Evolutionary conservation across 2,888 invertebrate genomes (phyloP), one percentile per base, ranked within the genome.

Genomic region (Copidosoma aretas): DNA sequence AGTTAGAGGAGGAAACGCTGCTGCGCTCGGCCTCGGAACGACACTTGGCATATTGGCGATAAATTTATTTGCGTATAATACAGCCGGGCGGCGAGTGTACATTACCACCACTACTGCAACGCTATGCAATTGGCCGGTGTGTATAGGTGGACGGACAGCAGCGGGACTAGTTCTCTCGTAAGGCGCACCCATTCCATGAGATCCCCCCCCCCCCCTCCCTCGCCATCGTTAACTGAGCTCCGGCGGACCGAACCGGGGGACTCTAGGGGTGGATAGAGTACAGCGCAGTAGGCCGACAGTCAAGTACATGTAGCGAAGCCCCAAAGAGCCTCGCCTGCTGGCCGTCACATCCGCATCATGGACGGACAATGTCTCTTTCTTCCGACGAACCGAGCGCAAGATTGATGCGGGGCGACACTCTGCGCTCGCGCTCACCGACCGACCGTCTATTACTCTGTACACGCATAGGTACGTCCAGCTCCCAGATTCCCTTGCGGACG

Each of bases 381-480:
- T 59, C 59, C 63, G 51, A 19, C 43, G 63, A 53, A 60, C 56
- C 54, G 53, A 46, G 70, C 63, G 67, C 71, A 71, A 66, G 64
- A 73, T 73, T 75, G 73, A 76, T 75, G 71, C 73, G 73, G 74
- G 70, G 70, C 75, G 75, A 75, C 75, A 73, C 71, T 71, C 74
- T 68, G 46, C 17, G 21, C 10, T 25, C 51, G 25, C 10, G 17
- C 15, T 17, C 17, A 49, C 15, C n/a, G 25, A 43, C 52, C 25
- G 17, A 1, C 17, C 25, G 54, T 24, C 22, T 54, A 22, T 21
- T 19, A 21, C 24, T 21, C 53, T 8, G n/a, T 8, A 8, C 51
- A 5, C 17, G n/a, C 51, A 5, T 51, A n/a, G 5, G 19, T 52
- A 21, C 19, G 19, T 52, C 22, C 51, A 17, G 8, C 12, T 10